A percentile compares a stretch with the other conserved stretches of the same genome.
Conservation (phyloP, 2,888 invertebrate genomes). For the Yponomeuta sedellus region DNA sequence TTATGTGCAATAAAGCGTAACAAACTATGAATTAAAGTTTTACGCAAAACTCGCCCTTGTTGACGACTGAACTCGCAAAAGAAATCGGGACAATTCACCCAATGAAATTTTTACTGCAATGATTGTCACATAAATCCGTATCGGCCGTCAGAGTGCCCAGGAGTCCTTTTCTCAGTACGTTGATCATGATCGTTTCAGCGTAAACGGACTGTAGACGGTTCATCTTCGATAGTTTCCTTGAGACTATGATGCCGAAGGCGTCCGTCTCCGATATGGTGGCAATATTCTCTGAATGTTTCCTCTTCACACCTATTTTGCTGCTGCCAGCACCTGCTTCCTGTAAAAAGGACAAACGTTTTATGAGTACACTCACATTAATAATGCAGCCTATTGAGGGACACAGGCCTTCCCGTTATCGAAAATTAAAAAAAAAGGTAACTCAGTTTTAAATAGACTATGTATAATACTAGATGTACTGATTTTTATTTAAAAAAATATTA, state of each 20-base stretch:
- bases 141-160: conserved; percentile 25
- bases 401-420: too few species aligned
- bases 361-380: too few species aligned
- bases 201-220: conserved; percentile 26
- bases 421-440: too few species aligned
- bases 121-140: conserved; percentile 26
- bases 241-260: conserved; percentile 25
- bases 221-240: conserved; percentile 29
- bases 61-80: too few species aligned
- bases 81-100: neutral
- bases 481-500: too few species aligned
- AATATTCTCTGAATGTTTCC: conserved; percentile 15
- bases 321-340: neutral
- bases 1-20: too few species aligned
- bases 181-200: conserved; percentile 28
- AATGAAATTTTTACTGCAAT: conserved; percentile 14
- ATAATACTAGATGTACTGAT: too few species aligned
- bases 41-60: too few species aligned
- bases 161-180: conserved; percentile 25
- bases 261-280: conserved; percentile 24
- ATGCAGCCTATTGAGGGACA: too few species aligned
- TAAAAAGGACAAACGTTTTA: neutral
- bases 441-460: too few species aligned
- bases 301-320: conserved; percentile 2
- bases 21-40: too few species aligned